Evolutionary conservation across 2,797 vertebrate species (phyloP).

Genomic region (Rhinichthys osculus): DNA sequence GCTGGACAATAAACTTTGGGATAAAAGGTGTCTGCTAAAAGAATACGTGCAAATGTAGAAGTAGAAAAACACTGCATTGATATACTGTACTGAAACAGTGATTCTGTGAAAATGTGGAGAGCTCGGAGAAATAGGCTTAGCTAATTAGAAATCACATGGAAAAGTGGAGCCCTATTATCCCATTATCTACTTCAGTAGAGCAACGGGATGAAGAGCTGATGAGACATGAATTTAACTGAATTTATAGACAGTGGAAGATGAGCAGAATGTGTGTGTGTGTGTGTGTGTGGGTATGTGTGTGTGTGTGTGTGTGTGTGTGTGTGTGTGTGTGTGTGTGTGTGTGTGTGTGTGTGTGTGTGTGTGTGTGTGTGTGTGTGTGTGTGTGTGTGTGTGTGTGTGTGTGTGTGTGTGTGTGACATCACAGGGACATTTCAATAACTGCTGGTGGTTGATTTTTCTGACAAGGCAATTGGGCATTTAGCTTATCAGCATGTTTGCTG

Average conservation of each 20-base stretch:
- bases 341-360: not conserved
- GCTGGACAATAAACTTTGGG: not conserved
- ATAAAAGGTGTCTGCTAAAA: not conserved
- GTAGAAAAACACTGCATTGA: not conserved
- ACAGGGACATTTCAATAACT: slow-evolving; percentile 30
- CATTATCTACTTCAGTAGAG: slow-evolving; percentile 41
- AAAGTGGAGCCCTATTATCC: slow-evolving; percentile 30
- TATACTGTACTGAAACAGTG: not conserved
- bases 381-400: not conserved
- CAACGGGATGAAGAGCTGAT: slow-evolving; percentile 25
- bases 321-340: not conserved
- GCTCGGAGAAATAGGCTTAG: not conserved
- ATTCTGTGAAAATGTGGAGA: not conserved
- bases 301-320: not conserved
- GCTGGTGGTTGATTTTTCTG: slow-evolving; percentile 25
- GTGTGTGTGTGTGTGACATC: not conserved
- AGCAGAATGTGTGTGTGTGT: not conserved
- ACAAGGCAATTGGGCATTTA: slow-evolving; percentile 6
- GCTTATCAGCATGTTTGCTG: slow-evolving; percentile 26
- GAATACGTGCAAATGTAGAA: not conserved
- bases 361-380: not conserved
- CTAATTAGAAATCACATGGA: not conserved
- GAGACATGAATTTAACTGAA: slow-evolving; percentile 14
- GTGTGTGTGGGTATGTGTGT: not conserved
- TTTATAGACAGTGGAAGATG: not conserved